Percentiles rank a stretch among this genome's conserved stretches.
These are phyloP conservation scores for Machimus rusticus DNA, from an alignment of 2,888 invertebrate species.

Conservation along the genomic window DNA sequence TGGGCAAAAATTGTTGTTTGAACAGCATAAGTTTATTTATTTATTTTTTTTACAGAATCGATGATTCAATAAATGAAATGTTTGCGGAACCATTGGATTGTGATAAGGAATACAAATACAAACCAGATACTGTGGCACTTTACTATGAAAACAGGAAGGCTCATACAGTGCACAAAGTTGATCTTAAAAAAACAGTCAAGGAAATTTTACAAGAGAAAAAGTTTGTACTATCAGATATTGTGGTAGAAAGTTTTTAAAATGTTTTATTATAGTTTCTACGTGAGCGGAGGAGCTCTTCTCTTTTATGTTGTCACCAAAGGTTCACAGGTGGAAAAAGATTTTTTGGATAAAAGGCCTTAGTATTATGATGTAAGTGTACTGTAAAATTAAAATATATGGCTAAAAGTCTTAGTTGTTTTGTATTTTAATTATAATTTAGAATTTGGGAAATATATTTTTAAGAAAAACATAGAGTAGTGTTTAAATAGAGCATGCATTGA, in stretches of 20 bases:
- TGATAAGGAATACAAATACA: slow-evolving; percentile 75
- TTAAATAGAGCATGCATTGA: neutral
- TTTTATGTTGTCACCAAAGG: slow-evolving; percentile 60
- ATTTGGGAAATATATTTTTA: neutral
- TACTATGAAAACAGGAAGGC: slow-evolving; percentile 77
- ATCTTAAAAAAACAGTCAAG: slow-evolving; percentile 66
- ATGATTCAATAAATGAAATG: slow-evolving; percentile 70
- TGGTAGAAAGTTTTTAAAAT: neutral
- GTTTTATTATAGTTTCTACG: slow-evolving; percentile 54
- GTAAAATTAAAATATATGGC: neutral
- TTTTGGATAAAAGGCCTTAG: slow-evolving; percentile 41
- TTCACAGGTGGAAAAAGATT: slow-evolving; percentile 57
- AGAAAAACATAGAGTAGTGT: neutral
- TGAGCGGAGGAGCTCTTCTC: slow-evolving; percentile 58
- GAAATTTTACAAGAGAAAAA: slow-evolving; percentile 68
- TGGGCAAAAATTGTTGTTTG: too few species aligned
- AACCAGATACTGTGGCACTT: slow-evolving; percentile 68
- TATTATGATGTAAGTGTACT: neutral
- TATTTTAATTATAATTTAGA: neutral
- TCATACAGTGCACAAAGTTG: slow-evolving; percentile 68
- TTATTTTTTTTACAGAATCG: slow-evolving; percentile 62
- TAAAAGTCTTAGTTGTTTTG: neutral
- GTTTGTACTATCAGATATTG: slow-evolving; percentile 48
- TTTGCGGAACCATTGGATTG: slow-evolving; percentile 76
- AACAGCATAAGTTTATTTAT: neutral